phyloP scores from a whole-genome alignment of 2,797 vertebrate species.

The Microchirus variegatus region DNA sequence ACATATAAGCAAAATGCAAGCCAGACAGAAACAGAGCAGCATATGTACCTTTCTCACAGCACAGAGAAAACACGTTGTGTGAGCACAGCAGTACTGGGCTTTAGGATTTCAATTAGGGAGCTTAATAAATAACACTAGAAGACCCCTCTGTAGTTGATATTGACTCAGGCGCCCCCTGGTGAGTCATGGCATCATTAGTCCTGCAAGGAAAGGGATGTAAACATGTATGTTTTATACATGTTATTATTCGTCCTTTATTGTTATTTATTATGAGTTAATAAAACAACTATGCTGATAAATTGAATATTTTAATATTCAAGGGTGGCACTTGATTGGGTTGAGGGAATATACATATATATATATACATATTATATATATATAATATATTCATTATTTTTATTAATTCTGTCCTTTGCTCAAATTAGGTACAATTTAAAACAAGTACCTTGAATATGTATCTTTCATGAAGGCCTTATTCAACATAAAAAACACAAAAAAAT shows the following conservation, averaged over 20 bases:
- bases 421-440: neutral
- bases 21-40: slow-evolving; percentile 5
- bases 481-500: neutral
- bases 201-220: neutral
- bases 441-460: neutral
- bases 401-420: too few species aligned
- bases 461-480: neutral
- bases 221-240: neutral
- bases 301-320: too few species aligned
- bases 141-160: slow-evolving; percentile 19
- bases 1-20: neutral
- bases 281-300: too few species aligned
- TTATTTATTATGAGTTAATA: too few species aligned
- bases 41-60: neutral
- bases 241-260: too few species aligned
- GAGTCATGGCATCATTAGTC: slow-evolving; percentile 28
- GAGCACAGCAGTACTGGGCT: slow-evolving; percentile 14
- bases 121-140: slow-evolving; percentile 35
- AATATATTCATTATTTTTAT: too few species aligned
- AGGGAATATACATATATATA: too few species aligned
- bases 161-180: slow-evolving; percentile 15
- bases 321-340: too few species aligned
- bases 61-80: slow-evolving; percentile 18
- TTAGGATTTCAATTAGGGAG: slow-evolving; percentile 49
- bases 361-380: too few species aligned